These are phyloP conservation scores for Xyrichtys novacula DNA, from an alignment of 2,797 vertebrate species.

Conservation along the genomic window DNA sequence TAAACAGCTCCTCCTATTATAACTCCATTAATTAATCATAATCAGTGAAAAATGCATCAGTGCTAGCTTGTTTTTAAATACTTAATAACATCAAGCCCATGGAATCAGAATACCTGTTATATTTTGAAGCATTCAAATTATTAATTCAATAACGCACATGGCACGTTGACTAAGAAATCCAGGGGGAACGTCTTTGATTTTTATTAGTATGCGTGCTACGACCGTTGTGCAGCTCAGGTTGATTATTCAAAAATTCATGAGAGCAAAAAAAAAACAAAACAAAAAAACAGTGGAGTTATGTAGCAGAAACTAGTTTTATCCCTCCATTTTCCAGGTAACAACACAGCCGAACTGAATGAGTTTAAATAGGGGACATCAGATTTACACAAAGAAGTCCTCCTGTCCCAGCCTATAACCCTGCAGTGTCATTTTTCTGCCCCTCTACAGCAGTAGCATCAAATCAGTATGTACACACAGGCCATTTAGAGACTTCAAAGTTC, in stretches of 20 bases:
- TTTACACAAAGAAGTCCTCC: neutral
- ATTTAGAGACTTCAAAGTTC: slow-evolving; percentile 84
- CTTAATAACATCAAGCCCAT: slow-evolving; percentile 28
- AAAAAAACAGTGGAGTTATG: slow-evolving; percentile 13
- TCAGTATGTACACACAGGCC: slow-evolving; percentile 72
- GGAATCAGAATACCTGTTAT: slow-evolving; percentile 39
- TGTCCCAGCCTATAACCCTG: slow-evolving; percentile 23
- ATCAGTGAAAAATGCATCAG: slow-evolving; percentile 37
- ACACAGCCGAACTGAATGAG: slow-evolving; percentile 1
- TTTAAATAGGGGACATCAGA: neutral
- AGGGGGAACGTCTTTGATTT: slow-evolving; percentile 56
- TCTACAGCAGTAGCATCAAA: slow-evolving; percentile 65
- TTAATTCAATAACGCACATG: slow-evolving; percentile 60
- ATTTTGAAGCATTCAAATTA: slow-evolving; percentile 49
- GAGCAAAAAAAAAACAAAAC: no score
- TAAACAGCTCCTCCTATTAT: slow-evolving; percentile 55
- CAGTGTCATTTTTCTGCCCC: slow-evolving; percentile 59
- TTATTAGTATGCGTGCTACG: slow-evolving; percentile 53
- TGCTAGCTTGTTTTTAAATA: slow-evolving; percentile 25
- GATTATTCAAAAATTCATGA: slow-evolving; percentile 52
- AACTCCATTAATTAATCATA: slow-evolving; percentile 33
- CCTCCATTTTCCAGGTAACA: neutral
- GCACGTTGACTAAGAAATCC: slow-evolving; percentile 58
- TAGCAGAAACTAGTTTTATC: slow-evolving; percentile 7
- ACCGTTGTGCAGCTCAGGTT: slow-evolving; percentile 38